These are phyloP conservation scores for Hyaena hyaena DNA, from an alignment of 2,113 vertebrate species.

Conservation along the genomic window DNA sequence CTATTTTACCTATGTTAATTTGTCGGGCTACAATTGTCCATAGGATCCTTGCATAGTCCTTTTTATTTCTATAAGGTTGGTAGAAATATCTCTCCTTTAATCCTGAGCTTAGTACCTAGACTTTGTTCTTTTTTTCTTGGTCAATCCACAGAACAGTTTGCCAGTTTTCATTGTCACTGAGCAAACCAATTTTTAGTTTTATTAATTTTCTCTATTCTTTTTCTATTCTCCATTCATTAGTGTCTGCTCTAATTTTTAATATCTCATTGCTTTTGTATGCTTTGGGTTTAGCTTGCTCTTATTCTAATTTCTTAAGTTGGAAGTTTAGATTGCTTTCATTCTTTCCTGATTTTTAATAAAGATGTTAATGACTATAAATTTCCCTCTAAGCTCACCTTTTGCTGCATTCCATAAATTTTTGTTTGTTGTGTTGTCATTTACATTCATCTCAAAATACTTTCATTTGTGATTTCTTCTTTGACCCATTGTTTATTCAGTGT, in stretches of 20 bases:
- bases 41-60: not conserved
- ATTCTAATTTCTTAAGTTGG: slow-evolving; percentile 1
- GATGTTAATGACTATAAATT: not conserved
- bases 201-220: not conserved
- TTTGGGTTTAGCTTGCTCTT: not conserved
- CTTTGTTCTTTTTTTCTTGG: not conserved
- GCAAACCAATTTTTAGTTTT: not conserved
- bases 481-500: not conserved
- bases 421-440: not conserved
- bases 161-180: not conserved
- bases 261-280: not conserved
- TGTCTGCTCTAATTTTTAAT: not conserved
- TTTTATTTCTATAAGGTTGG: not conserved
- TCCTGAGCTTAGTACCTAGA: not conserved
- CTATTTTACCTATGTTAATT: not conserved
- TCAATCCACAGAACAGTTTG: not conserved
- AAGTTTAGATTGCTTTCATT: not conserved
- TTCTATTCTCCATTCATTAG: not conserved
- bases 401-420: not conserved
- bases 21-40: not conserved
- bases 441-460: not conserved
- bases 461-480: not conserved
- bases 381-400: not conserved
- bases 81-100: not conserved
- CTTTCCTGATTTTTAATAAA: not conserved